Percentiles rank a stretch among this genome's conserved stretches.
Conservation (phyloP, 2,797 vertebrate genomes). For the Eurystomus glaucurus region DNA sequence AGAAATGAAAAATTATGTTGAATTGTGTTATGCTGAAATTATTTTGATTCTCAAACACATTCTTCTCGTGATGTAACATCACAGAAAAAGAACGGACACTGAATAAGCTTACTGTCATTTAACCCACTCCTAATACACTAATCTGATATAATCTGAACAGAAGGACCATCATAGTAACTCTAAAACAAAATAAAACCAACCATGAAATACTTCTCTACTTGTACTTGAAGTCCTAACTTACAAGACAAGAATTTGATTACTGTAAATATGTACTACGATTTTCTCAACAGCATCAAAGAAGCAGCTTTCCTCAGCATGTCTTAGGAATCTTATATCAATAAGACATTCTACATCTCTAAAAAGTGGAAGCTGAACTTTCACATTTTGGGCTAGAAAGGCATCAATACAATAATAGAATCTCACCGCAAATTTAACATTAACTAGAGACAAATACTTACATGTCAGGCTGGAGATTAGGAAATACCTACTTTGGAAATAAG, state of each 20-base stretch:
- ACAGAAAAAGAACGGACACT: neutral
- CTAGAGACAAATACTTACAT: neutral
- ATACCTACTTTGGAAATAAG: neutral
- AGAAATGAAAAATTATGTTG: neutral
- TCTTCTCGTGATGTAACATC: neutral
- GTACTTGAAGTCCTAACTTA: neutral
- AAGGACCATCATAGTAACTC: neutral
- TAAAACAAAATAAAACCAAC: neutral
- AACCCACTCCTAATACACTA: neutral
- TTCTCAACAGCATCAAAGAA: neutral
- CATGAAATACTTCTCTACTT: neutral
- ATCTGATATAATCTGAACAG: neutral
- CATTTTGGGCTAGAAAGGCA: neutral
- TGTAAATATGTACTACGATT: rapidly evolving
- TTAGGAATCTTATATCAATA: neutral
- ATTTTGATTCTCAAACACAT: neutral
- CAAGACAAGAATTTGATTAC: neutral
- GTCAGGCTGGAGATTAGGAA: neutral
- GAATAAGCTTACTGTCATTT: neutral
- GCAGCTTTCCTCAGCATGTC: neutral
- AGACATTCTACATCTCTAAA: neutral
- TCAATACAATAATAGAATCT: neutral
- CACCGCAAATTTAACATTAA: neutral
- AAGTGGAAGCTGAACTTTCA: neutral
- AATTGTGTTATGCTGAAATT: neutral